A percentile compares a stretch with the other conserved stretches of the same genome.
Conservation (phyloP, 2,113 vertebrate genomes). For the Hydrochoerus hydrochaeris region DNA sequence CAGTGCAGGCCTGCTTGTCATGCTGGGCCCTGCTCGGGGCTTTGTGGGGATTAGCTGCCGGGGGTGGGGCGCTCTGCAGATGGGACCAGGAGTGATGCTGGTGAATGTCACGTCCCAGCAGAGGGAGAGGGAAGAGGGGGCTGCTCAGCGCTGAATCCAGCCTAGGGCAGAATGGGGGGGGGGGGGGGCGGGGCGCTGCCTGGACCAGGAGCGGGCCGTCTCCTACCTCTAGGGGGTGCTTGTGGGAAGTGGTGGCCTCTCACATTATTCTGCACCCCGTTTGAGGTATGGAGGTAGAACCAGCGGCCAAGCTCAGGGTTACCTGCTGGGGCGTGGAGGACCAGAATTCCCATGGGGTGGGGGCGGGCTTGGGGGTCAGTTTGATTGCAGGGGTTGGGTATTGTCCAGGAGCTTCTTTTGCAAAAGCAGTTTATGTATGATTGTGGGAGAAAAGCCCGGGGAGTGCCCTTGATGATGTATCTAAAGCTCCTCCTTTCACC, state of each 20-base stretch:
- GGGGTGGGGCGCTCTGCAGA: conserved; percentile 62
- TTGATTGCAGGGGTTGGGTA: background rate
- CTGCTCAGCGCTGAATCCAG: background rate
- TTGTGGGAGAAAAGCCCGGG: too few relatives aligned
- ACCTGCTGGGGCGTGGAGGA: rapidly evolving
- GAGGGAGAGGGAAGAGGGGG: conserved; percentile 17
- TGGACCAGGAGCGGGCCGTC: background rate
- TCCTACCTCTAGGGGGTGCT: background rate
- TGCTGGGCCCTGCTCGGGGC: conserved; percentile 47
- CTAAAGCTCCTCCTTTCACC: background rate
- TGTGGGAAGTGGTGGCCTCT: background rate
- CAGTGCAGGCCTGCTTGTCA: conserved; percentile 37
- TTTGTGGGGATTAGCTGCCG: conserved; percentile 73
- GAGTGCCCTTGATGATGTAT: background rate
- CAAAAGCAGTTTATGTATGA: background rate
- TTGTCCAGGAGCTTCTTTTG: background rate
- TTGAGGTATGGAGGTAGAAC: background rate
- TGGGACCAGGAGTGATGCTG: conserved; percentile 75
- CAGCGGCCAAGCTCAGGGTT: background rate
- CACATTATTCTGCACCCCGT: background rate
- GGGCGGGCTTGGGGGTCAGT: background rate
- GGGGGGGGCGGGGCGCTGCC: background rate
- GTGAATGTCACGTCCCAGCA: conserved; percentile 50
- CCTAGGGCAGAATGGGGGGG: background rate
- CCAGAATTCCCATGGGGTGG: background rate